Evolutionary conservation across 2,888 invertebrate genomes (phyloP).

Genomic region (Pilophorus perplexus): DNA sequence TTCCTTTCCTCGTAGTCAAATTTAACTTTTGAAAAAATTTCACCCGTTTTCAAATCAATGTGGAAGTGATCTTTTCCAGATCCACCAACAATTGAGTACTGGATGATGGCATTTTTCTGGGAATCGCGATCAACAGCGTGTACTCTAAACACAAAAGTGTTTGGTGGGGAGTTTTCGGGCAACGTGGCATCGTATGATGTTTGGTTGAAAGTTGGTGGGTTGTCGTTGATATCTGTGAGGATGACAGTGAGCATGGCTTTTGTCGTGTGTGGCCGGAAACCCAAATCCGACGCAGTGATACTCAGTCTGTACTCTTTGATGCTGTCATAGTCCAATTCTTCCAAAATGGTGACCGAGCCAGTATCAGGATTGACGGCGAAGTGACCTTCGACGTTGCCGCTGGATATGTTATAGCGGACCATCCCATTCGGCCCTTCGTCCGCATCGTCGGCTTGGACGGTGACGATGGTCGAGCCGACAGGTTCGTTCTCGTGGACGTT

Average conservation of each 20-base stretch:
- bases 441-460: conserved; percentile 78
- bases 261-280: conserved; percentile 72
- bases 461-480: conserved; percentile 77
- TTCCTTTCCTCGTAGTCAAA: conserved; percentile 87
- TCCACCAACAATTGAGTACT: conserved; percentile 77
- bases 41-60: conserved; percentile 74
- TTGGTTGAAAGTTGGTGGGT: conserved; percentile 82
- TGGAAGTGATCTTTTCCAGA: conserved; percentile 71
- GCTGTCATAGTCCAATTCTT: conserved; percentile 81
- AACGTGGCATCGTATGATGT: conserved; percentile 72
- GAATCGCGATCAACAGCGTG: conserved; percentile 82
- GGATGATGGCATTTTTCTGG: conserved; percentile 79
- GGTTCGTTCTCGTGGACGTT: conserved; percentile 90
- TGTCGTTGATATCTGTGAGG: conserved; percentile 90
- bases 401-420: conserved; percentile 77
- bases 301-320: conserved; percentile 80
- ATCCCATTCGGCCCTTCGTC: conserved; percentile 89
- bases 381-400: conserved; percentile 75
- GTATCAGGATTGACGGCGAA: conserved; percentile 74
- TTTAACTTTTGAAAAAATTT: conserved; percentile 68
- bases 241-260: conserved; percentile 80
- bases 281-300: conserved; percentile 83
- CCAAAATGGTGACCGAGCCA: conserved; percentile 76
- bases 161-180: conserved; percentile 76
- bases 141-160: conserved; percentile 71